Percentiles rank a stretch among this genome's conserved stretches.
These are phyloP conservation scores for Manis javanica DNA, from an alignment of 2,797 vertebrate species.

Conservation along the genomic window DNA sequence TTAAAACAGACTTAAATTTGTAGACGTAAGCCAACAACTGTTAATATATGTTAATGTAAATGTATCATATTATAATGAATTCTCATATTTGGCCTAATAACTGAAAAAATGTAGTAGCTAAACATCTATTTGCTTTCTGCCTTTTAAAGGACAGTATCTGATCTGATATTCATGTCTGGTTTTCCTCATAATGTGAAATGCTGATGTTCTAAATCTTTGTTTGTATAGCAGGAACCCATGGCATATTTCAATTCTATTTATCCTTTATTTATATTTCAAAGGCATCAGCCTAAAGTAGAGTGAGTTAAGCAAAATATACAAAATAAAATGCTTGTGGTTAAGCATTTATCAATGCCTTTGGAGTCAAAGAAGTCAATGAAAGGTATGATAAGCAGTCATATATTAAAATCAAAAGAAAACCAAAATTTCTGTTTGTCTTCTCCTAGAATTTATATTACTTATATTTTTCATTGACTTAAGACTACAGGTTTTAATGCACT, in stretches of 20 bases:
- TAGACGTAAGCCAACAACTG: not conserved
- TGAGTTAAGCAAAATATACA: conserved; percentile 51
- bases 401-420: conserved; percentile 44
- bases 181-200: conserved; percentile 57
- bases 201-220: conserved; percentile 60
- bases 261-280: conserved; percentile 72
- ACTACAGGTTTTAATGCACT: not conserved
- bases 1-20: not conserved
- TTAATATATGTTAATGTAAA: conserved; percentile 23
- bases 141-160: conserved; percentile 49
- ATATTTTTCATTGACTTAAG: not conserved
- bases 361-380: conserved; percentile 64
- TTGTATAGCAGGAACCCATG: conserved; percentile 53
- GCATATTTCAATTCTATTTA: conserved; percentile 65
- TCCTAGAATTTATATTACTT: not conserved
- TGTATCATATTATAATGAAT: not conserved
- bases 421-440: conserved; percentile 32
- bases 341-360: conserved; percentile 65
- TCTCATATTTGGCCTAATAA: conserved; percentile 7
- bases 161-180: conserved; percentile 59
- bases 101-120: conserved; percentile 7
- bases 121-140: not conserved
- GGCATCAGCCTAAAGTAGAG: conserved; percentile 38
- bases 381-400: not conserved
- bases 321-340: conserved; percentile 64